A percentile compares a stretch with the other conserved stretches of the same genome.
Evolutionary conservation across 2,888 invertebrate genomes (phyloP).

Genomic region (Calameuta filiformis): DNA sequence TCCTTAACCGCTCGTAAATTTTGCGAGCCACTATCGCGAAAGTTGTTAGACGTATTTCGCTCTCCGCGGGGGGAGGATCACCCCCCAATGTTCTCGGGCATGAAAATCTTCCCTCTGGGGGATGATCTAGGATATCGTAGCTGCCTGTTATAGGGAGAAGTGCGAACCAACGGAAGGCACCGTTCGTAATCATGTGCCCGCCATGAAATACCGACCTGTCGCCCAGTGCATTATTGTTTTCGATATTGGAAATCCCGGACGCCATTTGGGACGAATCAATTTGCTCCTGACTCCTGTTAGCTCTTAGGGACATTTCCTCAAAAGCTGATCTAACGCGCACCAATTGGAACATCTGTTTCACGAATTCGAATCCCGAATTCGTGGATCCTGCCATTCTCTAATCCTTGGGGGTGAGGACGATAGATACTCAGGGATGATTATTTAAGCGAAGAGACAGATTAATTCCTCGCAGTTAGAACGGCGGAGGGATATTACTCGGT

Average conservation of each 20-base stretch:
- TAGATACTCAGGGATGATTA: slow-evolving; percentile 15
- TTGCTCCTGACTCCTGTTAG: neutral
- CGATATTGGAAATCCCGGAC: neutral
- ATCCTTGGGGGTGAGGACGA: neutral
- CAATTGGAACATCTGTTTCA: too few species aligned
- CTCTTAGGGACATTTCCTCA: neutral
- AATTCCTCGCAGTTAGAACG: slow-evolving; percentile 44
- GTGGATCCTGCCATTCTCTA: neutral
- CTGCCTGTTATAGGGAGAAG: neutral
- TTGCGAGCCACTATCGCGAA: slow-evolving; percentile 30
- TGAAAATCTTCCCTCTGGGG: neutral
- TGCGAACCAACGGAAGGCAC: neutral
- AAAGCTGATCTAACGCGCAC: neutral
- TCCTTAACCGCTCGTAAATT: slow-evolving; percentile 38
- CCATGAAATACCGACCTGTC: neutral
- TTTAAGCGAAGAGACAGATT: slow-evolving; percentile 37
- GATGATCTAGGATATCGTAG: neutral
- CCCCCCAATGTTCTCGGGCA: neutral
- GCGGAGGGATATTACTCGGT: slow-evolving; percentile 25
- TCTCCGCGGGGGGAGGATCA: neutral
- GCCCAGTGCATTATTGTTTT: neutral
- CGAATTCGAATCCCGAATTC: neutral
- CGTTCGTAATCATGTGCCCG: neutral
- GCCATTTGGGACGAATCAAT: neutral
- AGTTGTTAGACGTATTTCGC: slow-evolving; percentile 21